A percentile compares a stretch with the other conserved stretches of the same genome.
These are phyloP conservation scores for Ptychoptera contaminata DNA, from an alignment of 2,888 invertebrate genomes.

Conservation along the genomic window DNA sequence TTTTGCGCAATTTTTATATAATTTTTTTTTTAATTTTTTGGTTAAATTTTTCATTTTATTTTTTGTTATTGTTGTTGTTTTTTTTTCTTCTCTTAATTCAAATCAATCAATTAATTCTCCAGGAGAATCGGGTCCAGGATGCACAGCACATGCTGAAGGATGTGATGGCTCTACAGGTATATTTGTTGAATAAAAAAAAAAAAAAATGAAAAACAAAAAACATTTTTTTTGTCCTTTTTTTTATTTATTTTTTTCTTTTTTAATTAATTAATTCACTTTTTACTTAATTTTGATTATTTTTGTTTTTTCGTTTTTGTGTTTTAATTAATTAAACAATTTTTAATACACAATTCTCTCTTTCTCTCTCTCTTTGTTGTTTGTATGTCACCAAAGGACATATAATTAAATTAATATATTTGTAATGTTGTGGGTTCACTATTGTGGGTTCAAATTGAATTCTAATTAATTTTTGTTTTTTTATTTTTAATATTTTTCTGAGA, in stretches of 20 bases:
- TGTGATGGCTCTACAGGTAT: slow-evolving; percentile 85
- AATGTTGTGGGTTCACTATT: too few species aligned
- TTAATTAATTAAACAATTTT: too few species aligned
- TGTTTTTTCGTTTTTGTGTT: too few species aligned
- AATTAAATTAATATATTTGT: too few species aligned
- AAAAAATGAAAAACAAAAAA: background rate
- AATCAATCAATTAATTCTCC: slow-evolving; percentile 14
- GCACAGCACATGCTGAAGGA: slow-evolving; percentile 84
- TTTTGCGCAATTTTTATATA: slow-evolving; percentile 1
- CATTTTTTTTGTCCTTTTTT: background rate
- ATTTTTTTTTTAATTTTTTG: background rate
- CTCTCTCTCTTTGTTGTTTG: too few species aligned
- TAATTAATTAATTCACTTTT: background rate
- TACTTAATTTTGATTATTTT: background rate
- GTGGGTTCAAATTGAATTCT: too few species aligned
- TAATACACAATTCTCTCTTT: too few species aligned
- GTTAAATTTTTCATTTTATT: background rate
- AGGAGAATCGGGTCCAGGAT: slow-evolving; percentile 73
- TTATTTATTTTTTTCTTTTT: background rate
- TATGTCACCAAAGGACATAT: too few species aligned
- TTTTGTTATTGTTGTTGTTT: slow-evolving; percentile 4
- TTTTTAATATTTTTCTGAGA: too few species aligned
- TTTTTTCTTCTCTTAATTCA: slow-evolving; percentile 7
- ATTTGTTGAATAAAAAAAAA: slow-evolving; percentile 8
- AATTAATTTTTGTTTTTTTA: too few species aligned